A percentile compares a stretch with the other conserved stretches of the same genome.
These are phyloP conservation scores for Cinara cedri DNA, from an alignment of 2,888 invertebrate species.

Conservation along the genomic window DNA sequence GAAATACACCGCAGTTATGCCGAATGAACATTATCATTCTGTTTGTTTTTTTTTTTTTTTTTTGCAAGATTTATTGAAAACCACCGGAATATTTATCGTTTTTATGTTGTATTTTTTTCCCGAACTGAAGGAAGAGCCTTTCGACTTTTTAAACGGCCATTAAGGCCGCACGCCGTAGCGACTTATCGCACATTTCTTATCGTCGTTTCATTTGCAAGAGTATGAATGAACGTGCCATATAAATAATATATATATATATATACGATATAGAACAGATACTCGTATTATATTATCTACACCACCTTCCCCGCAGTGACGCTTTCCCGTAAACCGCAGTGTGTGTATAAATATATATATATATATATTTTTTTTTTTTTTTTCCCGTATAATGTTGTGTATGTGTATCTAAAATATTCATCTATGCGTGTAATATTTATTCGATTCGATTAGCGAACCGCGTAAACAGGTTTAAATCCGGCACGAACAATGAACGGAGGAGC, in stretches of 20 bases:
- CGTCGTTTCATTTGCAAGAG: constrained; percentile 23
- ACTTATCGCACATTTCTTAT: constrained; percentile 34
- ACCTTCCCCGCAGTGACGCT: not conserved
- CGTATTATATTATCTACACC: not conserved
- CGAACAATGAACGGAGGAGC: constrained; percentile 40
- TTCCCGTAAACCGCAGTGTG: not conserved
- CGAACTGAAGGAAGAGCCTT: not conserved
- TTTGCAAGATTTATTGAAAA: no score
- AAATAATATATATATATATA: not conserved
- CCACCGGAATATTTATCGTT: no score
- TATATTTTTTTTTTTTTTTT: not conserved
- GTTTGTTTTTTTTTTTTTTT: no score
- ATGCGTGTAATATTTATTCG: constrained; percentile 50
- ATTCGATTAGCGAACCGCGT: constrained; percentile 48
- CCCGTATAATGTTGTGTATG: not conserved
- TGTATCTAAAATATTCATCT: constrained; percentile 41
- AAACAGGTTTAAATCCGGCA: constrained; percentile 42
- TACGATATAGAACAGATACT: constrained; percentile 16
- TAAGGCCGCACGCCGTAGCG: constrained; percentile 6
- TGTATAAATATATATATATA: not conserved
- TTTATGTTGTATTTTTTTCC: not conserved
- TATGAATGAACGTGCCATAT: not conserved
- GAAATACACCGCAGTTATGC: no score
- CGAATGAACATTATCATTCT: no score
- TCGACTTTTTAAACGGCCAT: constrained; percentile 36